Evolutionary conservation across 2,797 vertebrate species (phyloP).

Genomic region (Takifugu rubripes): DNA sequence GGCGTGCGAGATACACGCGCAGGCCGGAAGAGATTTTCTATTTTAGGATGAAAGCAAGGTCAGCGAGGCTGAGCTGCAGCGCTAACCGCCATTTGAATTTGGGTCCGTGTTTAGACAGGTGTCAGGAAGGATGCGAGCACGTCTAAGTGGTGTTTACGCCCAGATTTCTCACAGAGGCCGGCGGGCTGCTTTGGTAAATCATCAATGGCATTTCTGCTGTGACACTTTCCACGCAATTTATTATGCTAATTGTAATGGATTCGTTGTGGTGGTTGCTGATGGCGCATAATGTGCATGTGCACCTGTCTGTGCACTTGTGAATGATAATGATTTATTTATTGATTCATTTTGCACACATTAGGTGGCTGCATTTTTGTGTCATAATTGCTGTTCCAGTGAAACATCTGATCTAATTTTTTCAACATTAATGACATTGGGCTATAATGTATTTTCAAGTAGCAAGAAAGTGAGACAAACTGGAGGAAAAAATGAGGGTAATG

Average conservation of each 20-base stretch:
- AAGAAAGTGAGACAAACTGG: slow-evolving; percentile 18
- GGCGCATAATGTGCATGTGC: slow-evolving; percentile 10
- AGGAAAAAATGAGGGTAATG: slow-evolving; percentile 15
- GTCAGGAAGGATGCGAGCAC: slow-evolving; percentile 40
- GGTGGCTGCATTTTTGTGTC: slow-evolving; percentile 13
- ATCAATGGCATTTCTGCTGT: slow-evolving; percentile 23
- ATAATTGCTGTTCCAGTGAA: slow-evolving; percentile 16
- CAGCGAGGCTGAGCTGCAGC: slow-evolving; percentile 12
- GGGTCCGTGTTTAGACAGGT: slow-evolving; percentile 50
- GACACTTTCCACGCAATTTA: slow-evolving; percentile 30
- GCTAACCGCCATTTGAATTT: slow-evolving; percentile 36
- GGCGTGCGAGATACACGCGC: slow-evolving; percentile 28
- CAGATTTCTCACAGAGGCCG: slow-evolving; percentile 23
- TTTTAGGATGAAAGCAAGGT: slow-evolving; percentile 52
- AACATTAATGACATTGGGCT: slow-evolving; percentile 18
- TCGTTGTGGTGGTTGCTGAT: slow-evolving; percentile 9
- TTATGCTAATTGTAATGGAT: slow-evolving; percentile 33
- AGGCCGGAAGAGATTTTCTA: slow-evolving; percentile 27
- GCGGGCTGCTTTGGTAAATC: slow-evolving; percentile 37
- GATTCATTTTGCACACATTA: slow-evolving; percentile 7
- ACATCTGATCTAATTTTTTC: slow-evolving; percentile 7
- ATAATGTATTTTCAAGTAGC: slow-evolving; percentile 13
- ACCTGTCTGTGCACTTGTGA: not conserved
- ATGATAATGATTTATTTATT: too few species aligned
- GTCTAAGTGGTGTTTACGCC: slow-evolving; percentile 39